phyloP scores from a whole-genome alignment of 2,888 invertebrate genomes.

The Panzeria rudis region DNA sequence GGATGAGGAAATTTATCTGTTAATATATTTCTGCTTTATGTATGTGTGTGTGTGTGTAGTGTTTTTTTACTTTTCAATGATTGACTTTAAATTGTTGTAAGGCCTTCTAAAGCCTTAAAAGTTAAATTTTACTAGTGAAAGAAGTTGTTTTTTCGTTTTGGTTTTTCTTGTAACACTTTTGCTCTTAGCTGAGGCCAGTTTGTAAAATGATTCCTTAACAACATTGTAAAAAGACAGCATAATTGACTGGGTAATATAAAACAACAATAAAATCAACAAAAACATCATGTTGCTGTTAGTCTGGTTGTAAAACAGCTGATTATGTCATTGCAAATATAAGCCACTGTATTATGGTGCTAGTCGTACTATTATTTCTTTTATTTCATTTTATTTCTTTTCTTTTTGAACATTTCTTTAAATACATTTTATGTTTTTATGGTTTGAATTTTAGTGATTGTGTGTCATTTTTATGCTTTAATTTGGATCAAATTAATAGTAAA shows the following conservation, averaged over 20 bases:
- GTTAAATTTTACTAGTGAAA: neutral
- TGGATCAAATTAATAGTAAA: constrained; percentile 44
- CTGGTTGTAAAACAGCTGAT: constrained; percentile 75
- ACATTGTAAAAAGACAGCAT: constrained; percentile 13
- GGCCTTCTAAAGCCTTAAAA: constrained; percentile 36
- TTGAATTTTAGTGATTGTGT: constrained; percentile 50
- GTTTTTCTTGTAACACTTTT: constrained; percentile 64
- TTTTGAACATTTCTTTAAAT: neutral
- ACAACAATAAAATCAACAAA: constrained; percentile 11
- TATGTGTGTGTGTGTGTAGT: neutral
- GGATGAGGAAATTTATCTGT: constrained; percentile 48
- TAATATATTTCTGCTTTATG: neutral
- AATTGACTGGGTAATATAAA: constrained; percentile 24
- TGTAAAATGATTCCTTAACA: constrained; percentile 17
- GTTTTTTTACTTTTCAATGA: constrained; percentile 1
- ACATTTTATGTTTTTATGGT: constrained; percentile 26
- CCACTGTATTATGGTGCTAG: constrained; percentile 50
- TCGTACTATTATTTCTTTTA: neutral
- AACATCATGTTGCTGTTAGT: constrained; percentile 37
- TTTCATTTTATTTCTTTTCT: constrained; percentile 29
- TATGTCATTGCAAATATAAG: constrained; percentile 78
- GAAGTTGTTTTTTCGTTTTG: neutral
- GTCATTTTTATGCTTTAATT: constrained; percentile 62
- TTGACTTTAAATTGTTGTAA: constrained; percentile 16
- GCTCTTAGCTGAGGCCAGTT: constrained; percentile 68